Evolutionary conservation across 2,888 invertebrate genomes (phyloP), one percentile per base, ranked within the genome.

Genomic region (Ectemnius lituratus): DNA sequence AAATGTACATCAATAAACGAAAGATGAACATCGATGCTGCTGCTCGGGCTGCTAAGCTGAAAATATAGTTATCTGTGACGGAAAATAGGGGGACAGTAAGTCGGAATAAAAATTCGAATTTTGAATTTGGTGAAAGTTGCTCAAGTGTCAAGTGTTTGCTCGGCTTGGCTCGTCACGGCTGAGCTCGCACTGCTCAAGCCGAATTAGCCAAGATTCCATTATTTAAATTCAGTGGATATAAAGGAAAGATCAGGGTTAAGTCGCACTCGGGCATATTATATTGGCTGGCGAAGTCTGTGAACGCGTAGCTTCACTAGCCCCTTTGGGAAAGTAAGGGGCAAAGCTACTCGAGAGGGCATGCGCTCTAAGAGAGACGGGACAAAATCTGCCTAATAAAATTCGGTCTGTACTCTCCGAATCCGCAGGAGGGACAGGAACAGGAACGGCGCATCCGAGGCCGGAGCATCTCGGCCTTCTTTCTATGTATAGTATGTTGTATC

Each of bases 181-280:
- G 13, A 13, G 49, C 16, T 4, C 8, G 49, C 77, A 74, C 74
- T 82, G 67, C 76, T 80, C 83, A 23, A 72, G 66, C 76, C 77
- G 83, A 88, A 88, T 88, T 88, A 87, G 85, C 83, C 62, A 78
- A 59, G 81, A 74, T 81, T 84, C 84, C 84, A 86, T 88, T 87
- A 88, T 87, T 88, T 84, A 87, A 88, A 88, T 88, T 86, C 85
- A 78, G 62, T 73, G 80, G 79, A 83, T 86, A 87, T 87, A 87
- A 87, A 88, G 81, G 81, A 78, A 81, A 86, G 88, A 88, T 88
- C 87, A 87, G 74, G 82, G 78, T 79, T 88, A 86, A 88, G 85
- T 87, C 87, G 84, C 83, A 85, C 86, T 86, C 81, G 73, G 77
- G 83, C 85, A 86, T 87, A 88, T 88, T 88, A 86, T 87, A 88